Conservation (phyloP, 2,888 invertebrate genomes). For the Orthosia gothica region DNA sequence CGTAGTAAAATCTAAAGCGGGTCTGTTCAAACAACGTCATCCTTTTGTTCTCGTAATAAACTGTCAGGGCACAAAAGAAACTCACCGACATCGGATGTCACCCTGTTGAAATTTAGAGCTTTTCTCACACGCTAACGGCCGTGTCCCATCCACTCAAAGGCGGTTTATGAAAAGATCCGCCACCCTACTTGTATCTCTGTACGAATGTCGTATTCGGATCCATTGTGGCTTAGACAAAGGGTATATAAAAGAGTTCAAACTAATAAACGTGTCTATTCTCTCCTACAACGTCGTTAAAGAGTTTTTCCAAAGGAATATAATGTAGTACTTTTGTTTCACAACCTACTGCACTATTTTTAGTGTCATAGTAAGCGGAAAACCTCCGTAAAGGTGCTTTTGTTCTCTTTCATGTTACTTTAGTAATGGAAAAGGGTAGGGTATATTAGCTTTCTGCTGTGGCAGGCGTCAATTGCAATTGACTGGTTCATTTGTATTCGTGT, state of each 20-base stretch:
- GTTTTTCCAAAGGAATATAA: slow-evolving; percentile 43
- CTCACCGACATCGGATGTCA: slow-evolving; percentile 83
- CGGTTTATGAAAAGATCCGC: slow-evolving; percentile 76
- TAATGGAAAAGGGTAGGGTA: slow-evolving; percentile 64
- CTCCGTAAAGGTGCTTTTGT: slow-evolving; percentile 50
- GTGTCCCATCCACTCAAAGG: slow-evolving; percentile 76
- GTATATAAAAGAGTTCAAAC: slow-evolving; percentile 66
- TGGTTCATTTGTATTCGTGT: slow-evolving; percentile 60
- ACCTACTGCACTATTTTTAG: slow-evolving; percentile 52
- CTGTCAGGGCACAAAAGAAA: slow-evolving; percentile 88
- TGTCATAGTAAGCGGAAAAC: slow-evolving; percentile 61
- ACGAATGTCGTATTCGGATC: slow-evolving; percentile 65
- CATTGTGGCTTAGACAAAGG: slow-evolving; percentile 67
- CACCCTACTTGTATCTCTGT: slow-evolving; percentile 67
- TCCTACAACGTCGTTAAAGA: slow-evolving; percentile 33
- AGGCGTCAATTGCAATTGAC: too few relatives aligned
- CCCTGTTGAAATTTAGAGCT: slow-evolving; percentile 81
- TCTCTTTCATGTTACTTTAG: slow-evolving; percentile 49
- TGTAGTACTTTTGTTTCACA: slow-evolving; percentile 47
- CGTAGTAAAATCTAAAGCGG: slow-evolving; percentile 85
- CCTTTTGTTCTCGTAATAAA: slow-evolving; percentile 89
- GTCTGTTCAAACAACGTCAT: slow-evolving; percentile 83
- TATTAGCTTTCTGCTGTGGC: too few relatives aligned
- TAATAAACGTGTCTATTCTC: slow-evolving; percentile 62
- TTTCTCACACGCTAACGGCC: slow-evolving; percentile 75